Evolutionary conservation across 2,888 invertebrate genomes (phyloP).

Genomic region (Erebia epiphron): DNA sequence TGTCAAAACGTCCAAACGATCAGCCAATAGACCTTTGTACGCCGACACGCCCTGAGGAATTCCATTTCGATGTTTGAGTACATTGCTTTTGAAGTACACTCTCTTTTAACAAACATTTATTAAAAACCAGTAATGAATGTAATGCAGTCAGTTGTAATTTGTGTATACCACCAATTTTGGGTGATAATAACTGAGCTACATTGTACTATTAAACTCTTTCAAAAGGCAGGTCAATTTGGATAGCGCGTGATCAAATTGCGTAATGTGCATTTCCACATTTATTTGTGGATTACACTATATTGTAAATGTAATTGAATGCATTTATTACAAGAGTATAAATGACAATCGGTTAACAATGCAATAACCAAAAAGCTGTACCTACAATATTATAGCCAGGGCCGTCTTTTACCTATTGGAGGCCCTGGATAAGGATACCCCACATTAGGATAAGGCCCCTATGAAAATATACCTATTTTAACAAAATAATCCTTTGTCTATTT

Average conservation of each 20-base stretch:
- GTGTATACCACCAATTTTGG: conserved; percentile 33
- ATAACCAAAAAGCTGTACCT: conserved; percentile 29
- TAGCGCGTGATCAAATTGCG: conserved; percentile 71
- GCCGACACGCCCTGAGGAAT: conserved; percentile 39
- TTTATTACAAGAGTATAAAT: conserved; percentile 47
- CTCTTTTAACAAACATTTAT: neutral
- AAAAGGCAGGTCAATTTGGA: conserved; percentile 72
- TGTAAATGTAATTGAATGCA: conserved; percentile 57
- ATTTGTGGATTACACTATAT: conserved; percentile 44
- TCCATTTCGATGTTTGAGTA: conserved; percentile 8
- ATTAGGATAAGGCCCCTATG: too few relatives aligned
- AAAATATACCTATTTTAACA: too few relatives aligned
- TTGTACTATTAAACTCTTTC: conserved; percentile 80
- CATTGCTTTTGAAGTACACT: conserved; percentile 21
- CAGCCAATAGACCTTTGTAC: conserved; percentile 57
- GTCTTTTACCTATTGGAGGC: too few relatives aligned
- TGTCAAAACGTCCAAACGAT: conserved; percentile 82
- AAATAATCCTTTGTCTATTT: too few relatives aligned
- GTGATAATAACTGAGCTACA: conserved; percentile 59
- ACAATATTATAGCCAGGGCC: too few relatives aligned
- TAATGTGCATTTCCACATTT: conserved; percentile 58
- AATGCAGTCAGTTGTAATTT: conserved; percentile 24
- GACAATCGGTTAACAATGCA: conserved; percentile 51
- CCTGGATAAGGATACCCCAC: too few relatives aligned
- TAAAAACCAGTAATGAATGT: conserved; percentile 48